Conservation (phyloP, 1,140 invertebrate genomes). For the Drosophila carrolli region DNA sequence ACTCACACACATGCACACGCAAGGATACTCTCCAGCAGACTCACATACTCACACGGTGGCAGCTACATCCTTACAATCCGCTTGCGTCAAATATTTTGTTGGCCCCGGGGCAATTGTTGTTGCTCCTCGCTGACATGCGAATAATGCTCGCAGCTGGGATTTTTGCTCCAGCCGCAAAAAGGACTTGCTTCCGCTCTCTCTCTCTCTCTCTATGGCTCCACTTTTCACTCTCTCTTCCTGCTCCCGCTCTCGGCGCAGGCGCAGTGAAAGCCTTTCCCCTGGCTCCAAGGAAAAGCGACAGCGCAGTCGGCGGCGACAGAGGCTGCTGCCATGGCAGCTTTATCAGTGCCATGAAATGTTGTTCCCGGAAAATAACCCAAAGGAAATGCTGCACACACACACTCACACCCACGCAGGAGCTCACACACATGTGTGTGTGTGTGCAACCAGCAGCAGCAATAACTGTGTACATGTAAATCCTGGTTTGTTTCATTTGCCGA, state of each 20-base stretch:
- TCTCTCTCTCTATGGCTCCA: neutral
- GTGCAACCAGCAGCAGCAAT: slow-evolving; percentile 58
- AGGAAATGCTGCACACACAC: slow-evolving; percentile 73
- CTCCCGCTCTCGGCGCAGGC: slow-evolving; percentile 43
- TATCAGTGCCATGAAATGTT: slow-evolving; percentile 84
- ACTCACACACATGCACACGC: slow-evolving; percentile 3
- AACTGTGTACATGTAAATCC: slow-evolving; percentile 83
- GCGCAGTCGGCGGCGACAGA: slow-evolving; percentile 38
- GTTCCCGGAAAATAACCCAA: slow-evolving; percentile 82
- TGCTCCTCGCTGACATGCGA: slow-evolving; percentile 61
- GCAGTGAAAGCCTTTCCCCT: slow-evolving; percentile 56
- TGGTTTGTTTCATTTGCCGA: slow-evolving; percentile 83
- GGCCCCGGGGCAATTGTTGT: slow-evolving; percentile 65
- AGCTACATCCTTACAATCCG: slow-evolving; percentile 46
- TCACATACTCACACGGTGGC: slow-evolving; percentile 7
- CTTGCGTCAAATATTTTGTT: slow-evolving; percentile 82
- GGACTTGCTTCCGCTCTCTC: slow-evolving; percentile 2
- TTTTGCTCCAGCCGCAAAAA: slow-evolving; percentile 30
- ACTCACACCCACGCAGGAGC: slow-evolving; percentile 23
- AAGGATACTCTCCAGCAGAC: slow-evolving; percentile 17
- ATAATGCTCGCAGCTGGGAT: slow-evolving; percentile 52
- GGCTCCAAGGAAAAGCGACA: slow-evolving; percentile 19
- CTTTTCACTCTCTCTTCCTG: neutral
- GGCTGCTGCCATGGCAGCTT: slow-evolving; percentile 81
- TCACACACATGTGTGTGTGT: slow-evolving; percentile 21